These are phyloP conservation scores for Montipora foliosa DNA, from an alignment of 64 coral and sea anemone genomes.

Conservation along the genomic window DNA sequence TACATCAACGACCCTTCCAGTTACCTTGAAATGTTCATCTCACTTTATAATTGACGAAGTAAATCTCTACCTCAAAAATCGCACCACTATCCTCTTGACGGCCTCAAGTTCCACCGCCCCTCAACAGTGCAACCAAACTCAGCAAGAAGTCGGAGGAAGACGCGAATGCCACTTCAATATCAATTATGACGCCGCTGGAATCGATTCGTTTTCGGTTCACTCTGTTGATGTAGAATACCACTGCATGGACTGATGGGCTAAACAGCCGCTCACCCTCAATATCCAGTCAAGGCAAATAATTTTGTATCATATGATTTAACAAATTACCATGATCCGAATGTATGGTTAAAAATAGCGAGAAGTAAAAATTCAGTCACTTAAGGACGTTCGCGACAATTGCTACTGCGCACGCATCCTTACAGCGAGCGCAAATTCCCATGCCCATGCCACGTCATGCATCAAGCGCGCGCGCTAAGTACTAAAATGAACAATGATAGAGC, in stretches of 20 bases:
- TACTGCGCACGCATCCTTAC: too few relatives aligned
- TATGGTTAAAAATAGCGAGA: too few relatives aligned
- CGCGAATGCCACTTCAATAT: constrained; percentile 24
- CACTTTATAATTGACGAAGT: constrained; percentile 21
- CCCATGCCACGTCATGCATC: too few relatives aligned
- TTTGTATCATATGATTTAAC: background rate
- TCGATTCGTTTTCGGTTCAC: background rate
- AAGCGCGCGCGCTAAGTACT: too few relatives aligned
- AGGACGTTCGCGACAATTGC: too few relatives aligned
- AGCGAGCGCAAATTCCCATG: too few relatives aligned
- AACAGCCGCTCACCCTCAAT: background rate
- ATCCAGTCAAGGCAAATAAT: background rate
- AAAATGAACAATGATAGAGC: too few relatives aligned
- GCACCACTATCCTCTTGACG: background rate
- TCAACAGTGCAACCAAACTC: constrained; percentile 13
- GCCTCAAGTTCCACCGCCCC: background rate
- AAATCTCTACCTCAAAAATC: background rate
- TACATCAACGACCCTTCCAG: constrained; percentile 30
- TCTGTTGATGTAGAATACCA: constrained; percentile 23
- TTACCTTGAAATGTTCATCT: constrained; percentile 28
- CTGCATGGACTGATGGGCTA: background rate
- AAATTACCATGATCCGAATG: too few relatives aligned
- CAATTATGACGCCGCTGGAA: background rate
- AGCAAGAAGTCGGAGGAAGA: background rate
- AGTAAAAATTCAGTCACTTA: too few relatives aligned